These are phyloP conservation scores for Orthosia cruda DNA, from an alignment of 2,888 invertebrate genomes.

Conservation along the genomic window DNA sequence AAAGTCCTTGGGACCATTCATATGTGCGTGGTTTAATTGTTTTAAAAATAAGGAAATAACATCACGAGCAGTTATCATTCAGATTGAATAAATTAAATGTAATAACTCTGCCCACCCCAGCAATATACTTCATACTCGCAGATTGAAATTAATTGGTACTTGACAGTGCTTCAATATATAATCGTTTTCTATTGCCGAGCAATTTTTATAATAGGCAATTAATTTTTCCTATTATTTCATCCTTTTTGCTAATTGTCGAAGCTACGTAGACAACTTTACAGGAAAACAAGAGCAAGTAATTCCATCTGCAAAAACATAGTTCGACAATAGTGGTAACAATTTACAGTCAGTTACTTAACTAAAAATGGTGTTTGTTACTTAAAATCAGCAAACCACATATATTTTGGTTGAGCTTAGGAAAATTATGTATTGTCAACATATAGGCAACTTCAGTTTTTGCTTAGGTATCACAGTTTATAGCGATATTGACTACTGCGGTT, in stretches of 20 bases:
- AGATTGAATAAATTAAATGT: conserved; percentile 67
- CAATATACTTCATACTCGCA: conserved; percentile 39
- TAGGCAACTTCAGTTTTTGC: conserved; percentile 20
- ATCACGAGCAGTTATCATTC: conserved; percentile 33
- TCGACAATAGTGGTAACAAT: conserved; percentile 48
- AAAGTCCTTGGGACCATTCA: conserved; percentile 1
- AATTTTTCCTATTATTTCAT: not conserved
- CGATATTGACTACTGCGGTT: conserved; percentile 5
- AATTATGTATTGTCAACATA: not conserved
- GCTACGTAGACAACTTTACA: not conserved
- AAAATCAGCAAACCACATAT: conserved; percentile 26
- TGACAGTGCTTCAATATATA: conserved; percentile 79
- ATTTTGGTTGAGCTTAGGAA: not conserved
- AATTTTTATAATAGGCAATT: conserved; percentile 20
- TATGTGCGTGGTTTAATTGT: conserved; percentile 17
- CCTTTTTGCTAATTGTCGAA: not conserved
- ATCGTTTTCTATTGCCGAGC: conserved; percentile 60
- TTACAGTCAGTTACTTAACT: conserved; percentile 59
- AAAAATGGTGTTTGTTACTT: conserved; percentile 50
- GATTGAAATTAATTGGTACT: conserved; percentile 75
- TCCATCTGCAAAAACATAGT: conserved; percentile 29
- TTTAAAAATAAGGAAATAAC: conserved; percentile 42
- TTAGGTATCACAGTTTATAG: not conserved
- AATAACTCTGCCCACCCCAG: conserved; percentile 73
- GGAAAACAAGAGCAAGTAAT: conserved; percentile 19